Percentiles rank a stretch among this genome's conserved stretches.
phyloP scores from a whole-genome alignment of 2,888 invertebrate genomes.

The Trichogramma evanescens region DNA sequence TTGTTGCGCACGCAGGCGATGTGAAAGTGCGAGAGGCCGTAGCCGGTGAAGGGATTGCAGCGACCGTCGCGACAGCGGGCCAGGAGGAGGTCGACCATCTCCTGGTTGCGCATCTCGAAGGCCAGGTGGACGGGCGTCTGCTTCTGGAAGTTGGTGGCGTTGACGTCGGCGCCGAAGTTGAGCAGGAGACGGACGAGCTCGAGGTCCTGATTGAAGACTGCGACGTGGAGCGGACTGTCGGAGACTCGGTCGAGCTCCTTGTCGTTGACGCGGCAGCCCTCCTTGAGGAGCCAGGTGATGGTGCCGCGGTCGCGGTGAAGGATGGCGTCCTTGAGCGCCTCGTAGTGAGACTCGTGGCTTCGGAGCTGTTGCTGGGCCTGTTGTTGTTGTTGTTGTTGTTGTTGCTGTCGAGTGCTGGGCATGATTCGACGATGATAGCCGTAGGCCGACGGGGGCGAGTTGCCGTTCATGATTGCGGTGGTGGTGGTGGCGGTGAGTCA shows the following conservation, averaged over 20 bases:
- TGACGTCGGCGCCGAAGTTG: constrained; percentile 3
- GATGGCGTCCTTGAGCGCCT: constrained; percentile 13
- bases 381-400: too few species aligned
- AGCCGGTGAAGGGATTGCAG: constrained; percentile 14
- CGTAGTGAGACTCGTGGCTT: not conserved
- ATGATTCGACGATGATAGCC: not conserved
- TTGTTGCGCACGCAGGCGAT: constrained; percentile 15
- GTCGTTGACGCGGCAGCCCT: constrained; percentile 14
- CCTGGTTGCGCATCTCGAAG: constrained; percentile 2
- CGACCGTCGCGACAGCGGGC: constrained; percentile 5
- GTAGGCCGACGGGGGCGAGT: not conserved
- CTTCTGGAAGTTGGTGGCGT: constrained; percentile 1
- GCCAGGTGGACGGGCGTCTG: constrained; percentile 13
- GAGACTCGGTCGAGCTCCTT: not conserved
- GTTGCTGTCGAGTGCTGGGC: too few species aligned
- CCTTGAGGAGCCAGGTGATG: constrained; percentile 13
- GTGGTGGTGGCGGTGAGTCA: too few species aligned
- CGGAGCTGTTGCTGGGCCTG: not conserved
- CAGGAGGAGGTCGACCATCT: constrained; percentile 10
- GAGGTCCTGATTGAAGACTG: constrained; percentile 5
- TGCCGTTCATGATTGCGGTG: not conserved
- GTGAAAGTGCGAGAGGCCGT: constrained; percentile 19
- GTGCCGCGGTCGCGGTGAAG: constrained; percentile 4
- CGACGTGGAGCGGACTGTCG: constrained; percentile 11
- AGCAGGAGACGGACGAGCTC: constrained; percentile 3